A percentile compares a stretch with the other conserved stretches of the same genome.
phyloP scores from a whole-genome alignment of 2,888 invertebrate genomes.

The Magallana nippona region DNA sequence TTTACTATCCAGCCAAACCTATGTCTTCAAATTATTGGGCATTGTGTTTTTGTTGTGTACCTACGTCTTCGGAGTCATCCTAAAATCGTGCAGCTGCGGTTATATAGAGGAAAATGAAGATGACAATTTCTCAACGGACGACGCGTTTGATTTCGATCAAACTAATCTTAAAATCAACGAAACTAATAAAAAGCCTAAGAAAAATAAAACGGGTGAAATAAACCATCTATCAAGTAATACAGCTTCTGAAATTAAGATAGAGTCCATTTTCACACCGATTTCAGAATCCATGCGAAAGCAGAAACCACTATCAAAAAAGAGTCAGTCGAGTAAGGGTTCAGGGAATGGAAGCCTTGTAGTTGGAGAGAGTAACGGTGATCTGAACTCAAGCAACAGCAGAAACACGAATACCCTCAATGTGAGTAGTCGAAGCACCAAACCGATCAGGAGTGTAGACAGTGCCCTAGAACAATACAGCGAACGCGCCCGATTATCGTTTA shows the following conservation, averaged over 20 bases:
- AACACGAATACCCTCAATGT: slow-evolving; percentile 66
- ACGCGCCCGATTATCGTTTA: not conserved
- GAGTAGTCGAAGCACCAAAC: slow-evolving; percentile 48
- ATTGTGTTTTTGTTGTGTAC: slow-evolving; percentile 62
- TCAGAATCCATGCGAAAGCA: not conserved
- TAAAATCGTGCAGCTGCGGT: slow-evolving; percentile 67
- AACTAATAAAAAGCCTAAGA: slow-evolving; percentile 28
- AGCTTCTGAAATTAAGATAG: slow-evolving; percentile 17
- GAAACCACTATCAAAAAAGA: not conserved
- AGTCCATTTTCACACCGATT: slow-evolving; percentile 23
- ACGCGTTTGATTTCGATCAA: slow-evolving; percentile 42
- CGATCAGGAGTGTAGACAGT: not conserved
- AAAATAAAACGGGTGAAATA: not conserved
- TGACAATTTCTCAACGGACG: slow-evolving; percentile 45
- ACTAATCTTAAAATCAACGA: slow-evolving; percentile 24
- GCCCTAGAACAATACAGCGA: slow-evolving; percentile 30
- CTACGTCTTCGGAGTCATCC: slow-evolving; percentile 66
- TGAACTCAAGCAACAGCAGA: slow-evolving; percentile 63
- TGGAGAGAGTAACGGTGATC: slow-evolving; percentile 54
- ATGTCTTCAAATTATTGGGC: slow-evolving; percentile 61
- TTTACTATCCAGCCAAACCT: slow-evolving; percentile 58
- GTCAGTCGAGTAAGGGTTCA: slow-evolving; percentile 20
- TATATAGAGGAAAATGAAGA: slow-evolving; percentile 54
- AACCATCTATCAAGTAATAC: not conserved
- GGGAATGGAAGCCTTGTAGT: slow-evolving; percentile 7